Evolutionary conservation across 2,113 vertebrate genomes (phyloP), one percentile per base, ranked within the genome.

Genomic region (Poicephalus meyeri): DNA sequence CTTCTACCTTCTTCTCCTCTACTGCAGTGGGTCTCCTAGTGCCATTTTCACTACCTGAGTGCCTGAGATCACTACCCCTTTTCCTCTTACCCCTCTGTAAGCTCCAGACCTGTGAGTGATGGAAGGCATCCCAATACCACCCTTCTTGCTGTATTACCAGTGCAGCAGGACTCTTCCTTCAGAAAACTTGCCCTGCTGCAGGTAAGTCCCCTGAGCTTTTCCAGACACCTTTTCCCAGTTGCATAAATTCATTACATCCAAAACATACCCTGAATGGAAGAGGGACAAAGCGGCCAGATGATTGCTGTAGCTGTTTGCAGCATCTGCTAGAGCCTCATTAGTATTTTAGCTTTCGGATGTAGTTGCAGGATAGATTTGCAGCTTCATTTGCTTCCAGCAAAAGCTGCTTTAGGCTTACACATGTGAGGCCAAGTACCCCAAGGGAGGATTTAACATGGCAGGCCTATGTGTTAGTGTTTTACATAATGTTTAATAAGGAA

Each of bases 321-420:
- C 5, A 8, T 88, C 58, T 83, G 79, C 72, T 86, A 23, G 60
- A 91, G 49, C 31, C 63, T 96, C 42, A 63, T 77, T 91, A 85
- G 78, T 66, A 19, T 65, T 94, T 92, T 49, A 94, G 80, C 84
- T 93, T 87, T 89, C 0, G 0, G 49, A 76, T 0, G 1, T 61
- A 47, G 89, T 77, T 88, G 53, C 2, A 8, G 61, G 63, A 91
- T 79, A 91, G 65, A 96, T 92, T 87, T 92, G 70, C 80, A 31
- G 21, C 46, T 93, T 95, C 77, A 61, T 95, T 95, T 92, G 49
- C 89, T 80, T 82, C 81, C 74, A 86, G 66, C n/a, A 80, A 95
- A 97, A 94, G 91, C 91, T 95, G 61, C 73, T 95, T 95, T 92
- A 89, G 66, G 87, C 66, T 92, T 93, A 86, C 55, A 86, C 29